Evolutionary conservation across 2,113 vertebrate genomes (phyloP).

Genomic region (Motacilla alba): DNA sequence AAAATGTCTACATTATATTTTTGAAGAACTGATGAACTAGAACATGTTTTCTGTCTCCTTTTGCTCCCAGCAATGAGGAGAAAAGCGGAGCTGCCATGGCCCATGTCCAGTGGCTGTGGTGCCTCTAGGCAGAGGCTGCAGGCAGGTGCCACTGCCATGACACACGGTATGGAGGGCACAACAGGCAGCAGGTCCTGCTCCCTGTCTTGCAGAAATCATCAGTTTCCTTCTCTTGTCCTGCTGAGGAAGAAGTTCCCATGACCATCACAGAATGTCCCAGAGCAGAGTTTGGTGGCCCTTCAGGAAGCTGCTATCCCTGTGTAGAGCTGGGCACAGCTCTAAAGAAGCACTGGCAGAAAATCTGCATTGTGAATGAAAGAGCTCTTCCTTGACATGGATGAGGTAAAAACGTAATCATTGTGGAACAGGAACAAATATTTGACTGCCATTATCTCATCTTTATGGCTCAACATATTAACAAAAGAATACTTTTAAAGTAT

Average conservation of each 20-base stretch:
- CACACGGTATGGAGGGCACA: not conserved
- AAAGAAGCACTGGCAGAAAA: not conserved
- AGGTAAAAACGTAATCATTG: not conserved
- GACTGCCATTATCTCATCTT: not conserved
- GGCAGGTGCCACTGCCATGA: fast-evolving
- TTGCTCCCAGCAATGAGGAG: not conserved
- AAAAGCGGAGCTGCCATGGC: not conserved
- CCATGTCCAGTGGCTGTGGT: not conserved
- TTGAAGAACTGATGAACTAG: not conserved
- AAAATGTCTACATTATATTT: not conserved
- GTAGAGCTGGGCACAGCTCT: not conserved
- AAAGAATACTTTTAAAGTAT: not conserved
- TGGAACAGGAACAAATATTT: conserved; percentile 10
- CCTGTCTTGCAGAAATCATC: not conserved
- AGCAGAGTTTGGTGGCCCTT: not conserved
- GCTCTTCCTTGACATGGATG: not conserved
- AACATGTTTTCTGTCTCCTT: not conserved
- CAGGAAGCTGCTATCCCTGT: not conserved
- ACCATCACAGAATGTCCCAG: not conserved
- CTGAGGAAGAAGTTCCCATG: not conserved
- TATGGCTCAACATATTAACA: not conserved
- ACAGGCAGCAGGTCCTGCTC: not conserved
- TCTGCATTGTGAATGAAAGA: not conserved
- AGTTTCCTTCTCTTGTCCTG: not conserved
- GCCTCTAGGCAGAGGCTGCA: not conserved